phyloP scores from a whole-genome alignment of 2,113 vertebrate species.

The Gallinago undulata region DNA sequence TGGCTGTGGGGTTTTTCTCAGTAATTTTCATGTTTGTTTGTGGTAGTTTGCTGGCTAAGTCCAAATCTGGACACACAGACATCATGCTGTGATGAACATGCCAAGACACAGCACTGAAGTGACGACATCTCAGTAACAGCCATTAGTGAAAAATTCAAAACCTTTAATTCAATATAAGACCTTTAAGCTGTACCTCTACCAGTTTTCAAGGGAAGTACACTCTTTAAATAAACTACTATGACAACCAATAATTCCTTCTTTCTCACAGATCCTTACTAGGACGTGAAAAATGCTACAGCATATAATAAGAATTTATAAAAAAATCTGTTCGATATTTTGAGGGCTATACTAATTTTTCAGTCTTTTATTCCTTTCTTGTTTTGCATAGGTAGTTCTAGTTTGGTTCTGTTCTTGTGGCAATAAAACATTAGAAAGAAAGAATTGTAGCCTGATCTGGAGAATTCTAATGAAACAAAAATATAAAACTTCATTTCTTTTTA shows the following conservation, averaged over 20 bases:
- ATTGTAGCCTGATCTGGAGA: not conserved
- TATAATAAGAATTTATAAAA: not conserved
- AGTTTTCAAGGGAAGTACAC: not conserved
- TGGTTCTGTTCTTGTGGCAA: not conserved
- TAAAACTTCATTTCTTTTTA: not conserved
- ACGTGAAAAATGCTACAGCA: not conserved
- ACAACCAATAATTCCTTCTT: not conserved
- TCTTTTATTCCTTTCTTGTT: not conserved
- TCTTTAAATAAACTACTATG: not conserved
- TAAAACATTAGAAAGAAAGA: not conserved
- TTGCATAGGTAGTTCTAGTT: not conserved
- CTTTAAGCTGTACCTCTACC: not conserved
- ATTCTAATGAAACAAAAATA: not conserved
- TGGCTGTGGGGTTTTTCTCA: not conserved
- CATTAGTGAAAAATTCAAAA: not conserved
- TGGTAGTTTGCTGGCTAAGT: not conserved
- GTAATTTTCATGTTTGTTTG: not conserved
- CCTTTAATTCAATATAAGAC: not conserved
- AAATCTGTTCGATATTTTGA: not conserved
- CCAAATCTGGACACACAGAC: not conserved
- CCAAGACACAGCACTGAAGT: not conserved
- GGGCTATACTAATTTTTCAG: not conserved
- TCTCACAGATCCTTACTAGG: not conserved
- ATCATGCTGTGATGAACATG: rapidly evolving
- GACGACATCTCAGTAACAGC: not conserved